Percentiles rank a stretch among this genome's conserved stretches.
These are phyloP conservation scores for Microtus richardsoni DNA, from an alignment of 2,113 vertebrate genomes.

Conservation along the genomic window DNA sequence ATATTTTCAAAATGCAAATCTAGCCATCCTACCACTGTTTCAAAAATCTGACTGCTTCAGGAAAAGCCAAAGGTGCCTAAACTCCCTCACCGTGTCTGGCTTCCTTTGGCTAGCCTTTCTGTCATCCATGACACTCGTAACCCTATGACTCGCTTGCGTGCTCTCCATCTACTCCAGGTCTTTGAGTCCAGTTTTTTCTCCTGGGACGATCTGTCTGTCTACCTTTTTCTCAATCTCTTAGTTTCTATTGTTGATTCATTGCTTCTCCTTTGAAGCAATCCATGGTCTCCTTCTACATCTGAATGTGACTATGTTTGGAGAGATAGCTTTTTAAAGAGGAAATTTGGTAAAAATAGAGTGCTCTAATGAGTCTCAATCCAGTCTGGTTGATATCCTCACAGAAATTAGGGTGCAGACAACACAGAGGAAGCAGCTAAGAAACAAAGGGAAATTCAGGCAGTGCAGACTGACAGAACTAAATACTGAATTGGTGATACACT, in stretches of 20 bases:
- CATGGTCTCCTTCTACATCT: background rate
- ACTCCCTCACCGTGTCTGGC: background rate
- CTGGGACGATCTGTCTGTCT: background rate
- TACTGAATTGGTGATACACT: background rate
- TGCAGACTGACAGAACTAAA: background rate
- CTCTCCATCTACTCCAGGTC: background rate
- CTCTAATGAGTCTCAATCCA: background rate
- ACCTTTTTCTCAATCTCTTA: background rate
- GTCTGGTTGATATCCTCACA: background rate
- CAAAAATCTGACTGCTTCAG: background rate
- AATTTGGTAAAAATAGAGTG: background rate
- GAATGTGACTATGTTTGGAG: background rate
- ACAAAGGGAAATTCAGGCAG: background rate
- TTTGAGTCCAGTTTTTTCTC: background rate
- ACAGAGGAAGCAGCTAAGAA: background rate
- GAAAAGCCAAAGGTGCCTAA: background rate
- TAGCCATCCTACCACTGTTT: background rate
- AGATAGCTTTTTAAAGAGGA: background rate
- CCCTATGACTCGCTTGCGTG: background rate
- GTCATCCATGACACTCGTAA: background rate
- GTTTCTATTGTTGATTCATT: background rate
- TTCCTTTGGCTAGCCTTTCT: background rate
- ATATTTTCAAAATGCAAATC: constrained; percentile 61
- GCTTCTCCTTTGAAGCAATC: background rate
- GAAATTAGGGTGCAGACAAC: background rate